Percentiles rank a stretch among this genome's conserved stretches.
Conservation (phyloP, 2,797 vertebrate genomes). For the Antennarius maculatus region DNA sequence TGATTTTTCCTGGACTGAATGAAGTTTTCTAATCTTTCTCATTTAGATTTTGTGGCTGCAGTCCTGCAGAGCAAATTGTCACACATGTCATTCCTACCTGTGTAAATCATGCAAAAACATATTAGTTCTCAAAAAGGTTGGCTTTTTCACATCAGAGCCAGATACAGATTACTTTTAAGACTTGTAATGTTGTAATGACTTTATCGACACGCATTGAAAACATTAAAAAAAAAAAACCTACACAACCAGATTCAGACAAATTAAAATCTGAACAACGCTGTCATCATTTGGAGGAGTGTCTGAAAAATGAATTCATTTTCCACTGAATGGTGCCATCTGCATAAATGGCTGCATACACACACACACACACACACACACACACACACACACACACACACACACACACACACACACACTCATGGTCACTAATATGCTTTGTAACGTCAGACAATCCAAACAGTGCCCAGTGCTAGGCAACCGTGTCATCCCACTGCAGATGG, state of each 20-base stretch:
- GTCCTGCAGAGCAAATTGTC: no score
- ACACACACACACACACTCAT: conserved; percentile 35
- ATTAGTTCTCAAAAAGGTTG: no score
- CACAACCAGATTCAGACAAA: not conserved
- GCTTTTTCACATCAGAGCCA: no score
- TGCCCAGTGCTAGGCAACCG: conserved; percentile 74
- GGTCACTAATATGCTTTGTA: conserved; percentile 54
- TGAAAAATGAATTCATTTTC: conserved; percentile 60
- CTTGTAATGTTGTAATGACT: no score
- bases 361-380: conserved; percentile 36
- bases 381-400: conserved; percentile 37
- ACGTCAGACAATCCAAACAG: conserved; percentile 67
- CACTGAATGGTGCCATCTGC: conserved; percentile 63
- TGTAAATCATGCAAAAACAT: no score
- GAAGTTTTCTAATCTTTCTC: no score
- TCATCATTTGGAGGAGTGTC: conserved; percentile 32
- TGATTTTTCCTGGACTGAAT: no score
- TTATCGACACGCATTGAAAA: no score
- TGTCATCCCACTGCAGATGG: conserved; percentile 76
- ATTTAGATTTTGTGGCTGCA: no score
- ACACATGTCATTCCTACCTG: no score
- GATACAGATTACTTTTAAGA: no score
- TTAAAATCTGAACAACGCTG: conserved; percentile 21
- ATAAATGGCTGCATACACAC: conserved; percentile 48
- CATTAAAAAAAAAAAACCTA: not conserved